phyloP scores from a whole-genome alignment of 2,888 invertebrate genomes.

The Helicoverpa assulta region DNA sequence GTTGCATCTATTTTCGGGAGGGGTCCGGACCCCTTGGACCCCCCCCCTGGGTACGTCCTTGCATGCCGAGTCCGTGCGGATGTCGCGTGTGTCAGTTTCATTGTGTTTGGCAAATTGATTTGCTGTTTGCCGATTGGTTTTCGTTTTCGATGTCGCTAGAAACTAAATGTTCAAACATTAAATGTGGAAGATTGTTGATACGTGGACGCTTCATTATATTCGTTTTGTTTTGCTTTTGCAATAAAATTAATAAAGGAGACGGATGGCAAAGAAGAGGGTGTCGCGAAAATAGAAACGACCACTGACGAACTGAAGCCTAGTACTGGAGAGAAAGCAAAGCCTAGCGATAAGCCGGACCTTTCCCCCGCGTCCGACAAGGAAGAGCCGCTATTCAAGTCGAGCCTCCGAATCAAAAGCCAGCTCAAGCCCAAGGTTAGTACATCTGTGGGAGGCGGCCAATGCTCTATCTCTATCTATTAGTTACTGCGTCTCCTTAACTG shows the following conservation, averaged over 20 bases:
- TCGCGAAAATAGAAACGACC: constrained; percentile 87
- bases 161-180: constrained; percentile 64
- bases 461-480: constrained; percentile 81
- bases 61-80: constrained; percentile 52
- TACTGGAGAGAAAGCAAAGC: constrained; percentile 76
- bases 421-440: constrained; percentile 86
- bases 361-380: constrained; percentile 83
- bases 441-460: constrained; percentile 60
- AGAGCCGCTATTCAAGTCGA: constrained; percentile 88
- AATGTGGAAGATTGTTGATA: constrained; percentile 67
- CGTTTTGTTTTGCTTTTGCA: constrained; percentile 86
- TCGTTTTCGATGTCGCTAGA: constrained; percentile 78
- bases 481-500: constrained; percentile 75
- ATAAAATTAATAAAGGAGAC: constrained; percentile 83
- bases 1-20: too few relatives aligned
- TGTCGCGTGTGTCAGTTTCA: constrained; percentile 56
- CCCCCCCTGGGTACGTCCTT: too few relatives aligned
- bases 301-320: constrained; percentile 87
- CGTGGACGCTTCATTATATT: constrained; percentile 80
- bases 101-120: constrained; percentile 76
- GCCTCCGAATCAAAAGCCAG: constrained; percentile 82
- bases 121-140: constrained; percentile 75
- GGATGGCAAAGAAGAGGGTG: constrained; percentile 82
- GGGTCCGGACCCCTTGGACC: too few relatives aligned
- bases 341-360: constrained; percentile 71